Evolutionary conservation across 2,888 invertebrate genomes (phyloP), one percentile per base, ranked within the genome.

Genomic region (Polietes domitor): DNA sequence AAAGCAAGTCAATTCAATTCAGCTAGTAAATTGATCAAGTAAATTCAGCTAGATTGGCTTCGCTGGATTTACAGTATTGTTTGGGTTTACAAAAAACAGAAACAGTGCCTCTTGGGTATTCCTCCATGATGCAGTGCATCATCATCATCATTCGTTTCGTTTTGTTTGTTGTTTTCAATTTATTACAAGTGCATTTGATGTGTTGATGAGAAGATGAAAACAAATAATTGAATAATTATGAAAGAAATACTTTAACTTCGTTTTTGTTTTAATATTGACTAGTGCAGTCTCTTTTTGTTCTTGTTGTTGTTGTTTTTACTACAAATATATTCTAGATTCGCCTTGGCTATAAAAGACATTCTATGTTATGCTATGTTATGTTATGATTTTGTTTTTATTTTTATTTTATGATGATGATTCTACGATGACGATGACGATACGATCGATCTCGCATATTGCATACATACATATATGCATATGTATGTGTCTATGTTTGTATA

Each of bases 231-330:
- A 26, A 58, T n/a, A n/a, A n/a, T 58, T 58, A 24, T 21, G 0
- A 15, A 41, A 53, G 9, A 41, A 63, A 19, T 71, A 28, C n/a
- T 74, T 53, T 63, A 63, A 81, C 73, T 74, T 58, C 47, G 1
- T 12, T 73, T 70, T 50, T 37, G 37, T 37, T 37, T 37, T 75
- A 77, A 73, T 84, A 84, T 81, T 84, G 84, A 84, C 84, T 84
- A 81, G 81, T 84, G 81, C 80, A 81, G 84, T 81, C 81, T 84
- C 78, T 61, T 53, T 80, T 83, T 72, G 75, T 72, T 84, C 24
- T 28, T n/a, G 7, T 37, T 37, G 37, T 37, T 37, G 1, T 9
- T 37, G 7, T 37, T 3, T 84, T 84, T 65, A 65, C 75, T 84
- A 84, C 72, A 43, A 37, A 76, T 76, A 24, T 37, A 68, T 24